phyloP scores from a whole-genome alignment of 2,797 vertebrate species.

The Artibeus jamaicensis region DNA sequence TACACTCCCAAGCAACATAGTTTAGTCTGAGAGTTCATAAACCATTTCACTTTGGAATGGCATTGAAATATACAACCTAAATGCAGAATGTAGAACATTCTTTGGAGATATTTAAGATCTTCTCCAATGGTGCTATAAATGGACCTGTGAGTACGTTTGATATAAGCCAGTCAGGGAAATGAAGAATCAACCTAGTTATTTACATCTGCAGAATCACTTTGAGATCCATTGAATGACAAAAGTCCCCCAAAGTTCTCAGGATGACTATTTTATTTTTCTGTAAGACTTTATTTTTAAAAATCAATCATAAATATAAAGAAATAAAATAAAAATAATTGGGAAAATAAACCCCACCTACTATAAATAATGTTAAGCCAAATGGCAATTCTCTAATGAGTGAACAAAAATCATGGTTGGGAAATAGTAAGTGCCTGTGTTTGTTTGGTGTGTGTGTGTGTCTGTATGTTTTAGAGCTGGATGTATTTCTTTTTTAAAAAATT shows the following conservation, averaged over 20 bases:
- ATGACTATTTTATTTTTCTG: not conserved
- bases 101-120: constrained; percentile 18
- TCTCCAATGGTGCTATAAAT: not conserved
- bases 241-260: not conserved
- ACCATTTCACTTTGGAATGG: constrained; percentile 27
- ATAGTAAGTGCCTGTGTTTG: not conserved
- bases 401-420: not conserved
- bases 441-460: not conserved
- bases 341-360: not conserved
- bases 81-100: constrained; percentile 32
- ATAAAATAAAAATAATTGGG: not conserved
- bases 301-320: not conserved
- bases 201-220: not conserved
- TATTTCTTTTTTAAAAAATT: not conserved
- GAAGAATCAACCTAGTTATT: not conserved
- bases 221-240: not conserved
- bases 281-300: not conserved
- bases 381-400: not conserved
- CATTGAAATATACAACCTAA: constrained; percentile 37
- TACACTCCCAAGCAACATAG: not conserved
- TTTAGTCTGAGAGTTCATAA: constrained; percentile 42
- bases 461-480: not conserved
- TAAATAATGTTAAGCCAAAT: not conserved
- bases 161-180: not conserved
- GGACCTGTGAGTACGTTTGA: not conserved